Evolutionary conservation across 2,888 invertebrate species (phyloP), one percentile per base, ranked within the genome.

Genomic region (Quadroppia sp.): DNA sequence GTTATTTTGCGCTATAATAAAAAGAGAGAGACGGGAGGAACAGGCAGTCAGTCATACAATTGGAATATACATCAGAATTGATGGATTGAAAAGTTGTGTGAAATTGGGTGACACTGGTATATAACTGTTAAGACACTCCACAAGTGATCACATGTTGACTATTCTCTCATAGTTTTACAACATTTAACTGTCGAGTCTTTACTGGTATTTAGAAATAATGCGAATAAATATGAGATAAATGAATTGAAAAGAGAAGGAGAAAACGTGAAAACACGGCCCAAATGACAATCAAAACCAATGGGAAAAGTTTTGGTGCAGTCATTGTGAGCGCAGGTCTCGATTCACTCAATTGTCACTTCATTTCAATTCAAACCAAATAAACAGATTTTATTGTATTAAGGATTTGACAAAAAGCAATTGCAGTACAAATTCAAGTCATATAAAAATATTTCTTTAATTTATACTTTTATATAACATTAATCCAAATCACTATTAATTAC

Each of bases 201-300:
- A 40, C 28, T 23, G 11, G 36, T 64, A 64, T 64, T 64, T 36
- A 64, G 64, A 64, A 64, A 64, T 64, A 64, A 64, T 40, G 64
- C 32, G 64, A 64, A 13, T 20, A 64, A 64, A 64, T 64, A 32
- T 6, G 40, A 64, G 64, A 64, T 64, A 64, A 40, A 64, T 64
- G 64, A 64, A 64, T 40, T 53, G 32, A 59, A 23, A 30, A 59
- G 69, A 67, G 69, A 45, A 25, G 25, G 23, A 45, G 20, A 45
- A 69, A n/a, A 42, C 45, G 7, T 36, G 30, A 69, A 45, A 69
- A 69, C 69, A 25, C 45, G 28, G 15, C 69, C 69, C 42, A 69
- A 69, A 69, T 69, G 25, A 69, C 45, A 69, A 69, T 69, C 69
- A 45, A 69, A 69, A 69, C 69, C 69, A 69, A 69, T 69, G 69